Conservation (phyloP, 2,797 vertebrate species). For the Hafferia zeledoni region DNA sequence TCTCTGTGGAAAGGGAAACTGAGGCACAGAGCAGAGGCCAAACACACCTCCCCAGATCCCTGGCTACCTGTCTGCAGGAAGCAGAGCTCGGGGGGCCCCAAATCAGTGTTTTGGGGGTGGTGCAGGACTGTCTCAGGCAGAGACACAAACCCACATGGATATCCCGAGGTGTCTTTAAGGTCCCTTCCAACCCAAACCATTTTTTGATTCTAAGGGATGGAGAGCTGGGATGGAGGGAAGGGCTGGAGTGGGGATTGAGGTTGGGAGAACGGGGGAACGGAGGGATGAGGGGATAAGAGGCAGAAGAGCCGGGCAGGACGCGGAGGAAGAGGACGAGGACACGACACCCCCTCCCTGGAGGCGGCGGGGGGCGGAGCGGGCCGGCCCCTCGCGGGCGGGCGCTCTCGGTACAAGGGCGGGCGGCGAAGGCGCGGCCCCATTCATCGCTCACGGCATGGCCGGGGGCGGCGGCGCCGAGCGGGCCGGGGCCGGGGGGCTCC, state of each 20-base stretch:
- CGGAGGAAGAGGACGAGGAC: too few relatives aligned
- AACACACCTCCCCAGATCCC: accelerated
- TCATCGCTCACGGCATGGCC: slow-evolving; percentile 17
- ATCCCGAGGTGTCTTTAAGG: not conserved
- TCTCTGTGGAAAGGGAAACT: not conserved
- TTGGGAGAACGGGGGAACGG: accelerated
- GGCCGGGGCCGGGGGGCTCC: not conserved
- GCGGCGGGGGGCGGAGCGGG: not conserved
- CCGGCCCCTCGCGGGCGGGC: not conserved
- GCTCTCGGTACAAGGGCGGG: not conserved
- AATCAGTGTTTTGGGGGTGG: not conserved
- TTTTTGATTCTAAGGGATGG: not conserved
- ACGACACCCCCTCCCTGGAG: not conserved
- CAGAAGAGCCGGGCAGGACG: accelerated
- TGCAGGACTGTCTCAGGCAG: not conserved
- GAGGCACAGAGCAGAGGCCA: not conserved
- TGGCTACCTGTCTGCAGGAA: accelerated
- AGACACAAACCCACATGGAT: not conserved
- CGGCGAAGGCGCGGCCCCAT: not conserved
- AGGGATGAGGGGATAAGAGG: accelerated
- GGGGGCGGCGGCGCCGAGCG: slow-evolving; percentile 11
- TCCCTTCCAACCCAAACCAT: not conserved
- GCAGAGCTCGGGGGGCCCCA: not conserved
- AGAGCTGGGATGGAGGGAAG: not conserved
- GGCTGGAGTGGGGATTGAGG: accelerated